These are phyloP conservation scores for Dufourea novaeangliae DNA, from an alignment of 1,140 invertebrate genomes.

Conservation along the genomic window DNA sequence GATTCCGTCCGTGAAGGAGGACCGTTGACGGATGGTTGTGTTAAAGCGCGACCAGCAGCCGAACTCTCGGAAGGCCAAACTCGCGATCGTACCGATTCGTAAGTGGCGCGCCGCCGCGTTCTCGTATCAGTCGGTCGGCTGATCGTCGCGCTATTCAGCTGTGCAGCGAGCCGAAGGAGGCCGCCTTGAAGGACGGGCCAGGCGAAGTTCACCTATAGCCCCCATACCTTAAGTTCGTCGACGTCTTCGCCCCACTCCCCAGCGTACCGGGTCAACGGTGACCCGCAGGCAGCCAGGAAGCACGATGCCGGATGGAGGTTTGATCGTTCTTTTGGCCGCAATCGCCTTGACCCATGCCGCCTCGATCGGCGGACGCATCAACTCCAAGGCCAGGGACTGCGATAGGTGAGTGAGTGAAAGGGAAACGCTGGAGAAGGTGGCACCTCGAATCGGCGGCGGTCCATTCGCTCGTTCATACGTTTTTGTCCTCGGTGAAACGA, in stretches of 20 bases:
- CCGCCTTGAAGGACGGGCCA: neutral
- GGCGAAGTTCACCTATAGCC: neutral
- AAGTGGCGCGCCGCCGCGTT: slow-evolving; percentile 4
- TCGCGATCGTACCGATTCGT: slow-evolving; percentile 33
- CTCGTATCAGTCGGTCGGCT: slow-evolving; percentile 42
- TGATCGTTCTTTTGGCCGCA: slow-evolving; percentile 15
- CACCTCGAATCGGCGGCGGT: neutral
- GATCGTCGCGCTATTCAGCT: slow-evolving; percentile 40
- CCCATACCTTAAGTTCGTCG: neutral
- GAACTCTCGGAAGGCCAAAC: slow-evolving; percentile 40
- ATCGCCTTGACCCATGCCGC: slow-evolving; percentile 40
- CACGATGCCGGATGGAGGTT: slow-evolving; percentile 15
- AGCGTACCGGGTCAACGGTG: neutral
- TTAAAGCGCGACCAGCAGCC: neutral
- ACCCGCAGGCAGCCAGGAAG: neutral
- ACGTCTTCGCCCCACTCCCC: neutral
- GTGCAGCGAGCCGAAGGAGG: neutral
- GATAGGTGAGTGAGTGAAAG: slow-evolving; percentile 68
- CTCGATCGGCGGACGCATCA: slow-evolving; percentile 11
- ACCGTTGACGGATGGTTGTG: too few relatives aligned
- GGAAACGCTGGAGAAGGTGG: slow-evolving; percentile 25
- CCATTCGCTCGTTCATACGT: neutral
- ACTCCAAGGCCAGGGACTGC: slow-evolving; percentile 55
- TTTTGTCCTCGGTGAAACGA: neutral
- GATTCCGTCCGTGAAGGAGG: neutral